A percentile compares a stretch with the other conserved stretches of the same genome.
These are phyloP conservation scores for Eupleurogrammus muticus DNA, from an alignment of 2,797 vertebrate species.

Conservation along the genomic window DNA sequence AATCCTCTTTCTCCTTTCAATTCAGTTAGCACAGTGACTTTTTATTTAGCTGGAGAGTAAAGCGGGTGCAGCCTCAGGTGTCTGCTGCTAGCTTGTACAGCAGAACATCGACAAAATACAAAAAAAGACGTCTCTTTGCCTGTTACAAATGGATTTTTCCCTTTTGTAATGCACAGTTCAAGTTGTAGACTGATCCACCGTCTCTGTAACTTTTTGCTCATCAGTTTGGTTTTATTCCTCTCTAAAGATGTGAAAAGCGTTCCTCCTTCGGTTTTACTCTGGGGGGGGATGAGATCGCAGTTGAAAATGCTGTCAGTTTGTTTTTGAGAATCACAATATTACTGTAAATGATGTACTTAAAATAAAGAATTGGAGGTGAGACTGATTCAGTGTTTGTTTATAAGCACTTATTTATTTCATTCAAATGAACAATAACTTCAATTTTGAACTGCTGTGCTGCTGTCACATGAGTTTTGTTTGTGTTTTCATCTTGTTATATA, in stretches of 20 bases:
- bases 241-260: constrained; percentile 35
- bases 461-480: not conserved
- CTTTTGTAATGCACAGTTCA: constrained; percentile 49
- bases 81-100: constrained; percentile 47
- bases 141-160: constrained; percentile 44
- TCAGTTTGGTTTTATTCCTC: constrained; percentile 33
- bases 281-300: constrained; percentile 23
- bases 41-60: constrained; percentile 39
- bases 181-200: constrained; percentile 41
- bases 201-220: constrained; percentile 41
- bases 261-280: constrained; percentile 35
- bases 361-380: constrained; percentile 72
- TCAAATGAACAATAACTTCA: not conserved
- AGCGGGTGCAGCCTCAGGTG: constrained; percentile 38
- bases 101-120: constrained; percentile 41
- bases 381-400: constrained; percentile 35
- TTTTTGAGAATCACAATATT: constrained; percentile 69
- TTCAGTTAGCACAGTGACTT: constrained; percentile 43
- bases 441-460: not conserved
- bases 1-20: constrained; percentile 34
- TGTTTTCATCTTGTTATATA: constrained; percentile 7
- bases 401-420: not conserved
- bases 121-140: constrained; percentile 30
- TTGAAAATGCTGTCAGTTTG: constrained; percentile 43
- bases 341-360: constrained; percentile 67